phyloP scores from a whole-genome alignment of 2,113 vertebrate species.

The Sminthopsis crassicaudata region DNA sequence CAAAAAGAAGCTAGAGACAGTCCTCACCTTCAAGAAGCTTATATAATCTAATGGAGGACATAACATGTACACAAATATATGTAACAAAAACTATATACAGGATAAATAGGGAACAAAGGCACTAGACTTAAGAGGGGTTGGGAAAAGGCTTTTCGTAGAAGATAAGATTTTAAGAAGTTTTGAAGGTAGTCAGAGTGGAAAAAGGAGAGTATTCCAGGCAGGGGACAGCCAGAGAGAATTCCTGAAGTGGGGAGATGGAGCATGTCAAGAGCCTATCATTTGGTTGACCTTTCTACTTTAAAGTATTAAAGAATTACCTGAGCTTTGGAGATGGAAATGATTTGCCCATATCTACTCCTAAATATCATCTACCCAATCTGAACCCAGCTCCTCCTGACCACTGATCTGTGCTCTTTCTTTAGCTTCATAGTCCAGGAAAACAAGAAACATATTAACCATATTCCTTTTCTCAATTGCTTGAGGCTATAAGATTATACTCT shows the following conservation, averaged over 20 bases:
- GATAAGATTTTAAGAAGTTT: not conserved
- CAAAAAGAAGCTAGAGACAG: not conserved
- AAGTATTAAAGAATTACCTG: not conserved
- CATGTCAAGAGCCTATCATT: not conserved
- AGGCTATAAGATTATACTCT: not conserved
- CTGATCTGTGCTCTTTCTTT: not conserved
- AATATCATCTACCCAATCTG: not conserved
- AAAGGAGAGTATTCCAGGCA: not conserved
- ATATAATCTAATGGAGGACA: not conserved
- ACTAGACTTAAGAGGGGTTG: not conserved
- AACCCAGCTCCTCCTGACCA: not conserved
- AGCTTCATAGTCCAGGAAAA: not conserved
- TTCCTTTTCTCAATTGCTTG: not conserved
- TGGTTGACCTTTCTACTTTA: not conserved
- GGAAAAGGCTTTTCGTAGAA: not conserved
- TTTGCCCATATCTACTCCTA: not conserved
- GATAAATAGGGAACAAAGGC: not conserved
- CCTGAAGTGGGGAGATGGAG: not conserved
- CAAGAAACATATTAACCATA: not conserved
- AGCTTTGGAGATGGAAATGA: not conserved
- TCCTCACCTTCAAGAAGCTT: not conserved
- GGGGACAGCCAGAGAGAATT: not conserved
- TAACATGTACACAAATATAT: not conserved
- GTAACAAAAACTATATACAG: not conserved
- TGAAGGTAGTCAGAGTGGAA: not conserved